Percentiles rank a stretch among this genome's conserved stretches.
phyloP scores from a whole-genome alignment of 2,797 vertebrate genomes.

The Gymnodraco acuticeps region DNA sequence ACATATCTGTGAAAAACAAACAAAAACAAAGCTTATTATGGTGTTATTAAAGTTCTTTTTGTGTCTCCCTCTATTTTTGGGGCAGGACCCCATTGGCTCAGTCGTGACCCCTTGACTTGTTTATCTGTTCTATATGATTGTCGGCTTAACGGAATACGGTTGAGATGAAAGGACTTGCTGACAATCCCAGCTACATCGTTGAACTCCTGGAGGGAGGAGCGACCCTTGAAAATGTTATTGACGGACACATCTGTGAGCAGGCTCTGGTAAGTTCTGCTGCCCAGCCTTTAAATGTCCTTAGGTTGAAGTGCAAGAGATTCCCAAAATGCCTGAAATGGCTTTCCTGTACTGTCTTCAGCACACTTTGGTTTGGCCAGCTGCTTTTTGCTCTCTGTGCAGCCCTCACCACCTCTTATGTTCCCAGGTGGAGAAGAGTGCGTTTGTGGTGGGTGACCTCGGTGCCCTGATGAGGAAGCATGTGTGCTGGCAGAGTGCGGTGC shows the following conservation, averaged over 20 bases:
- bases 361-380: background rate
- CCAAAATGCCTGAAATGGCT: background rate
- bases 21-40: background rate
- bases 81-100: constrained; percentile 97
- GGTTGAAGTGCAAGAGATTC: background rate
- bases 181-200: constrained; percentile 95
- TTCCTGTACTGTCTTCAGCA: background rate
- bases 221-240: constrained; percentile 93
- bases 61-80: constrained; percentile 11
- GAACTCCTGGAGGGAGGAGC: constrained; percentile 95
- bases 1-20: background rate
- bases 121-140: constrained; percentile 98
- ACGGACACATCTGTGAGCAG: constrained; percentile 95
- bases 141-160: constrained; percentile 98
- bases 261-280: constrained; percentile 87
- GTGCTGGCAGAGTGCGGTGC: constrained; percentile 91
- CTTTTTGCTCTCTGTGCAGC: background rate
- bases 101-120: constrained; percentile 89
- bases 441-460: constrained; percentile 97
- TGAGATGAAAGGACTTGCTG: constrained; percentile 99
- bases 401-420: constrained; percentile 2
- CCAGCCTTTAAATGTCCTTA: background rate
- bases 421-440: constrained; percentile 94
- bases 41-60: constrained; percentile 6
- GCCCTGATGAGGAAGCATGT: constrained; percentile 93